These are phyloP conservation scores for Leuciscus waleckii DNA, from an alignment of 2,797 vertebrate genomes.

Conservation along the genomic window DNA sequence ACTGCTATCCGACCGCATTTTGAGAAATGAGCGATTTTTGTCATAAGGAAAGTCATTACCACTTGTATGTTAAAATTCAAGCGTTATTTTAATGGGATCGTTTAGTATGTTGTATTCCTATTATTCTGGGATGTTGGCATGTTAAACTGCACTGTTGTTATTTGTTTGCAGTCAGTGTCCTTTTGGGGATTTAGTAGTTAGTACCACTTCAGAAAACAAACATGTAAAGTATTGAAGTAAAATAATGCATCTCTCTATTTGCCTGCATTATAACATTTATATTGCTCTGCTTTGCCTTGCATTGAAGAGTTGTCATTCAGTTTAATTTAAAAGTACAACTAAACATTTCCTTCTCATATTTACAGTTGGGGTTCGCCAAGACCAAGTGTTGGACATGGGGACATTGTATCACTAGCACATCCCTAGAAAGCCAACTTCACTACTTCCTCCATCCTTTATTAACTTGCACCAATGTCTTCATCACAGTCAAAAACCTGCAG, in stretches of 20 bases:
- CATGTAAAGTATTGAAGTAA: constrained; percentile 59
- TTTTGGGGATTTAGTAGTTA: constrained; percentile 47
- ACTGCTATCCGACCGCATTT: constrained; percentile 51
- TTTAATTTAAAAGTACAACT: constrained; percentile 77
- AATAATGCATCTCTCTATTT: constrained; percentile 50
- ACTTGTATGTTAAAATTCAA: constrained; percentile 64
- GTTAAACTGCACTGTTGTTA: constrained; percentile 50
- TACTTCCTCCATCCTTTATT: not conserved
- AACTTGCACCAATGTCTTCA: not conserved
- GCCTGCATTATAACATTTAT: constrained; percentile 53
- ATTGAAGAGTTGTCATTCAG: constrained; percentile 49
- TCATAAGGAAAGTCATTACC: constrained; percentile 59
- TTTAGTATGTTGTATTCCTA: constrained; percentile 23
- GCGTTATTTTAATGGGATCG: constrained; percentile 32
- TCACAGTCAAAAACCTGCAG: not conserved
- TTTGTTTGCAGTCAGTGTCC: constrained; percentile 65
- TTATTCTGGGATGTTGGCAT: constrained; percentile 37
- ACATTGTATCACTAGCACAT: constrained; percentile 31
- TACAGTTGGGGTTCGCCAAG: not conserved
- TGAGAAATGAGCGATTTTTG: constrained; percentile 46
- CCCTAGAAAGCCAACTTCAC: constrained; percentile 18
- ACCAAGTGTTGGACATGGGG: not conserved
- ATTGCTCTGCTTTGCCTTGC: constrained; percentile 46
- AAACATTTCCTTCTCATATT: constrained; percentile 56
- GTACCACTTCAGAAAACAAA: constrained; percentile 64